A percentile compares a stretch with the other conserved stretches of the same genome.
Conservation (phyloP, 1,140 invertebrate species). For the Panulirus ornatus region DNA sequence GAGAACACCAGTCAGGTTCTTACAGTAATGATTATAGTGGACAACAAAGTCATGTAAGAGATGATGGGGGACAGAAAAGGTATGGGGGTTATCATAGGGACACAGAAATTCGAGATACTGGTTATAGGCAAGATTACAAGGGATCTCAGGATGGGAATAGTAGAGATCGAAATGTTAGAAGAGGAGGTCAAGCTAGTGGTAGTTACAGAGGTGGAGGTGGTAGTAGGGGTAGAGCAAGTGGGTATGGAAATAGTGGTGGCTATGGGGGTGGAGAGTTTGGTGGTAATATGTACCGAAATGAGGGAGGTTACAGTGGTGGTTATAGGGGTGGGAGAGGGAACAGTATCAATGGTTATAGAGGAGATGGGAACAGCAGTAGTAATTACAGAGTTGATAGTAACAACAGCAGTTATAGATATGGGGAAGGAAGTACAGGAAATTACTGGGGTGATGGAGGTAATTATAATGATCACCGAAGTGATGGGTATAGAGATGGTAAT, state of each 20-base stretch:
- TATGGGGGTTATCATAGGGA: conserved; percentile 1
- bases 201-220: conserved; percentile 32
- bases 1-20: neutral
- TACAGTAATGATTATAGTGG: conserved; percentile 32
- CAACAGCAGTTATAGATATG: conserved; percentile 24
- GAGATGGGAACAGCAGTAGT: conserved; percentile 32
- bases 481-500: neutral
- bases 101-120: conserved; percentile 2
- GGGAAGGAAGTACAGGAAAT: neutral
- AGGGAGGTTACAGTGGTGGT: conserved; percentile 13
- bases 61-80: neutral
- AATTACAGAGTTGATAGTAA: conserved; percentile 17
- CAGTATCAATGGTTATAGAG: conserved; percentile 1
- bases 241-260: neutral
- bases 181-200: conserved; percentile 18
- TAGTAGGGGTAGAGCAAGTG: neutral
- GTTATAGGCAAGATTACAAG: conserved; percentile 12
- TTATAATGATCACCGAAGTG: neutral
- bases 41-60: conserved; percentile 40
- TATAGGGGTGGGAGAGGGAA: conserved; percentile 43
- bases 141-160: neutral
- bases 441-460: conserved; percentile 24
- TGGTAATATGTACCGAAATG: neutral
- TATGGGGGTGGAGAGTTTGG: conserved; percentile 9
- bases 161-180: conserved; percentile 3